phyloP scores from a whole-genome alignment of 2,113 vertebrate species.

The Megatriorchis doriae region DNA sequence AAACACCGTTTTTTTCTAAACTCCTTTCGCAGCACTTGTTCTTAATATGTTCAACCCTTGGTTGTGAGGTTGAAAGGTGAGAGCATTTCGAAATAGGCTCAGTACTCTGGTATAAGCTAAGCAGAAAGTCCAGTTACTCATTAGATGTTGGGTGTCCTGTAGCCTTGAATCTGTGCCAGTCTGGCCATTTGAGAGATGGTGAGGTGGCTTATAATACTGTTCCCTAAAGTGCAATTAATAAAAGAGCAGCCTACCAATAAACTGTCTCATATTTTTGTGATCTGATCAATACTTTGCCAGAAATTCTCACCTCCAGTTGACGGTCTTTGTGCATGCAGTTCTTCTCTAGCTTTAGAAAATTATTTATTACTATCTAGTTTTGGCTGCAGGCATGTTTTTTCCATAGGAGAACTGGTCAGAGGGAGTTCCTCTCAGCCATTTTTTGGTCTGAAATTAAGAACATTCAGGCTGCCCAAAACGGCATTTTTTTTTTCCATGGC shows the following conservation, averaged over 20 bases:
- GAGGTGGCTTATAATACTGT: not conserved
- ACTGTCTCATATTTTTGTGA: not conserved
- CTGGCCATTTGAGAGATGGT: not conserved
- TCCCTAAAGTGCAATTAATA: not conserved
- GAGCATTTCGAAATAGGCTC: not conserved
- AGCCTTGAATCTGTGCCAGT: not conserved
- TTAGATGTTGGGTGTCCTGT: not conserved
- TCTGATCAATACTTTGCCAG: not conserved
- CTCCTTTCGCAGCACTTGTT: not conserved
- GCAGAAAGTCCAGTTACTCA: not conserved
- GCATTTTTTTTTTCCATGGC: not conserved
- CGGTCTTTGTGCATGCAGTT: not conserved
- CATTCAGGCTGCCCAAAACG: not conserved
- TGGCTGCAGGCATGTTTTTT: slow-evolving; percentile 13
- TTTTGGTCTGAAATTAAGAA: slow-evolving; percentile 29
- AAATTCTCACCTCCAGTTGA: not conserved
- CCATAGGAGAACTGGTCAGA: slow-evolving; percentile 22
- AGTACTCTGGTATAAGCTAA: not conserved
- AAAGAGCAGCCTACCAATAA: not conserved
- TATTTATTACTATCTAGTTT: slow-evolving; percentile 34
- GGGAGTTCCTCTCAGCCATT: slow-evolving; percentile 4
- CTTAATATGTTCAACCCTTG: not conserved
- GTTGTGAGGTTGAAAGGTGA: not conserved
- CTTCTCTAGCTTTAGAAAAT: not conserved
- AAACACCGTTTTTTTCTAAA: not conserved